phyloP scores from a whole-genome alignment of 2,888 invertebrate species.

The Eilema depressum region DNA sequence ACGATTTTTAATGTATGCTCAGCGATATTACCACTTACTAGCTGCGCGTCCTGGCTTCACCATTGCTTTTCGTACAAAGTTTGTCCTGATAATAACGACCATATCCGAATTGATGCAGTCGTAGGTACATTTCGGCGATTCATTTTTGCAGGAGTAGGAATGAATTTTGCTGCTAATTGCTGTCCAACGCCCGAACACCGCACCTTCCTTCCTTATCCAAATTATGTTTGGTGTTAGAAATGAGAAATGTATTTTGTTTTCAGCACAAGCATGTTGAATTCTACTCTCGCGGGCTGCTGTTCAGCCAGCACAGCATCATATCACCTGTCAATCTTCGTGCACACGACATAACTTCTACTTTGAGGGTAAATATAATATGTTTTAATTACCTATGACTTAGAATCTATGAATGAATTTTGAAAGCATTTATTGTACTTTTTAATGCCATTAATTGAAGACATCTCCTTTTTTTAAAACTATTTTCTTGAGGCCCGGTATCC shows the following conservation, averaged over 20 bases:
- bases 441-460: too few relatives aligned
- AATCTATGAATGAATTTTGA: too few relatives aligned
- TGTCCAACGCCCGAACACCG: too few relatives aligned
- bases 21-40: not conserved
- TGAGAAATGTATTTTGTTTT: slow-evolving; percentile 23
- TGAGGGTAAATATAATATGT: slow-evolving; percentile 58
- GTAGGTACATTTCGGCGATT: too few relatives aligned
- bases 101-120: too few relatives aligned
- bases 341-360: slow-evolving; percentile 65
- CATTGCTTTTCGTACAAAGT: too few relatives aligned
- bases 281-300: slow-evolving; percentile 64
- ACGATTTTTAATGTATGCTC: not conserved
- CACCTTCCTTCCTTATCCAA: too few relatives aligned
- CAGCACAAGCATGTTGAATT: slow-evolving; percentile 69
- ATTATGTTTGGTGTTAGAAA: not conserved
- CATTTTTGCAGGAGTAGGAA: not conserved
- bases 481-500: too few relatives aligned
- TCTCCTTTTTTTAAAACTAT: too few relatives aligned
- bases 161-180: not conserved
- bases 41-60: too few relatives aligned
- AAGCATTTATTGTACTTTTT: too few relatives aligned
- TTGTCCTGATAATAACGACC: too few relatives aligned
- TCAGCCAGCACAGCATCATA: slow-evolving; percentile 60
- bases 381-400: not conserved
- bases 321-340: slow-evolving; percentile 59